Percentiles rank a stretch among this genome's conserved stretches.
These are phyloP conservation scores for Anoplius nigerrimus DNA, from an alignment of 2,888 invertebrate genomes.

Conservation along the genomic window DNA sequence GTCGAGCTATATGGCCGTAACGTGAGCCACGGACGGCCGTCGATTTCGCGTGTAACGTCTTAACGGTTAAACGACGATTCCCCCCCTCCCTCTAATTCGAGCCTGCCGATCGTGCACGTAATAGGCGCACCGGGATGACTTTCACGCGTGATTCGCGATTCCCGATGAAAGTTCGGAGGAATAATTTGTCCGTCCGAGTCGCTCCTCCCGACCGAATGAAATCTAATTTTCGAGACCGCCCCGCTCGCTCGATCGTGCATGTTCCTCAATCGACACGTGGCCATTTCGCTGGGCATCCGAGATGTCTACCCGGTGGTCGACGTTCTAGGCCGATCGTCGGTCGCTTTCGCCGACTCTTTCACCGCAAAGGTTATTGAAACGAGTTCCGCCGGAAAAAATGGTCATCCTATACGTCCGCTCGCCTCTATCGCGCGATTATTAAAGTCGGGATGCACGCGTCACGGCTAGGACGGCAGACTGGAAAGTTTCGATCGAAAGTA, in stretches of 20 bases:
- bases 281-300: slow-evolving; percentile 10
- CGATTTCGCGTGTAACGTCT: too few relatives aligned
- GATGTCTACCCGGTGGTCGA: slow-evolving; percentile 10
- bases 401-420: slow-evolving; percentile 17
- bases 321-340: slow-evolving; percentile 23
- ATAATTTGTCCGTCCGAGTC: background rate
- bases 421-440: slow-evolving; percentile 26
- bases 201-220: background rate
- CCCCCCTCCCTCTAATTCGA: too few relatives aligned
- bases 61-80: too few relatives aligned
- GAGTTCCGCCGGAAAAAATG: slow-evolving; percentile 34
- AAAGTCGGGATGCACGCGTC: too few relatives aligned
- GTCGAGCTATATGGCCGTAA: too few relatives aligned
- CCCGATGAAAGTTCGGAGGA: slow-evolving; percentile 1
- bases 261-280: background rate
- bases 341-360: slow-evolving; percentile 32
- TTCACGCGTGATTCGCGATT: too few relatives aligned
- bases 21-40: too few relatives aligned
- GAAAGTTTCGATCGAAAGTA: too few relatives aligned
- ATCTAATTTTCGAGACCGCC: background rate
- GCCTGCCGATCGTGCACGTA: too few relatives aligned
- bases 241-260: background rate
- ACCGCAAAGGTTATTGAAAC: slow-evolving; percentile 47
- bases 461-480: too few relatives aligned
- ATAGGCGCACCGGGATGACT: too few relatives aligned